phyloP scores from a whole-genome alignment of 2,888 invertebrate genomes.

The Microdon myrmicae region DNA sequence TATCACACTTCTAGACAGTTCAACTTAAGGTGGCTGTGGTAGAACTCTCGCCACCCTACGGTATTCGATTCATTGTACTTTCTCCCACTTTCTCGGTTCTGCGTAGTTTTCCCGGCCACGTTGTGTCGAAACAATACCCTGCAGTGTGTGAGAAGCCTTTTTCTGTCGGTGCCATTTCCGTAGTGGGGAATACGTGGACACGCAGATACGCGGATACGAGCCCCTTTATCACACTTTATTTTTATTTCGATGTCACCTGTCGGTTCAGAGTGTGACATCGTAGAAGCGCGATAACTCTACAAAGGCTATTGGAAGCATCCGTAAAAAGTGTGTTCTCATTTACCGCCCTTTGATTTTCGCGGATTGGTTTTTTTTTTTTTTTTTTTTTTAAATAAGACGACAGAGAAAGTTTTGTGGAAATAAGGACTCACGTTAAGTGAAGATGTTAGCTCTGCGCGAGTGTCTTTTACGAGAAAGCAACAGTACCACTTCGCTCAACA shows the following conservation, averaged over 20 bases:
- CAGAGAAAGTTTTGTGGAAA: constrained; percentile 3
- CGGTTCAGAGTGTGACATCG: constrained; percentile 24
- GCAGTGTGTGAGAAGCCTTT: no score
- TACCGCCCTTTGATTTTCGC: no score
- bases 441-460: constrained; percentile 39
- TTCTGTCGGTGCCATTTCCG: no score
- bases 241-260: constrained; percentile 27
- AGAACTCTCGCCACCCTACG: constrained; percentile 31
- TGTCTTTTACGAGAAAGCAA: constrained; percentile 40
- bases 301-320: no score
- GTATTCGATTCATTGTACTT: no score
- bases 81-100: no score
- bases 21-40: constrained; percentile 48
- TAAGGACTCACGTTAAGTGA: constrained; percentile 28
- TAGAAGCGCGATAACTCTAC: constrained; percentile 39
- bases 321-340: no score
- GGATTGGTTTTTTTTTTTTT: constrained; percentile 1
- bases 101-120: no score
- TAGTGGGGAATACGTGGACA: no score
- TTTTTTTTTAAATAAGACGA: background rate
- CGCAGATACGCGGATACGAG: no score
- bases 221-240: constrained; percentile 36
- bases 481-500: constrained; percentile 10
- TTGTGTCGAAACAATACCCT: no score
- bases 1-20: constrained; percentile 41